Percentiles rank a stretch among this genome's conserved stretches.
Conservation (phyloP, 2,797 vertebrate species). For the Sphenopsis melanotis region DNA sequence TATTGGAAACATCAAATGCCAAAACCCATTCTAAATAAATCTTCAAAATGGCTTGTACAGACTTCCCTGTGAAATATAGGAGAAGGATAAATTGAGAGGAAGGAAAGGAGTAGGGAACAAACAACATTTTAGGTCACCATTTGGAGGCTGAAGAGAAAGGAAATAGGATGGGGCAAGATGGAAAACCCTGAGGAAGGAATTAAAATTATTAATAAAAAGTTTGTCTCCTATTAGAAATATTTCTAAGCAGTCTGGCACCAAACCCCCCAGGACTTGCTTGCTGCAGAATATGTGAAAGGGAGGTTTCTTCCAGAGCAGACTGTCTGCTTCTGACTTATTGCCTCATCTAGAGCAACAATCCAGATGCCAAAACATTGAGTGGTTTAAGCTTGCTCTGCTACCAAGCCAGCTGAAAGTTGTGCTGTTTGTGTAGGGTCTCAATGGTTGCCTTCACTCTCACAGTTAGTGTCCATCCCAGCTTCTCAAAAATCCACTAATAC, state of each 20-base stretch:
- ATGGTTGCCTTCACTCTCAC: neutral
- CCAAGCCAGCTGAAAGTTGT: neutral
- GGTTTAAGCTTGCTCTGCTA: neutral
- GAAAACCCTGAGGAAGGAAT: constrained; percentile 3
- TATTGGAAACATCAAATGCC: neutral
- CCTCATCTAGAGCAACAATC: neutral
- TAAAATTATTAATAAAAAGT: constrained; percentile 7
- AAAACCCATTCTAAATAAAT: constrained; percentile 20
- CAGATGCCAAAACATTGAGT: neutral
- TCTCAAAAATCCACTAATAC: neutral
- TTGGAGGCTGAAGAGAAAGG: neutral
- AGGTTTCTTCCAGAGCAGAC: constrained; percentile 26
- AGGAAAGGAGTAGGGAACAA: constrained; percentile 15
- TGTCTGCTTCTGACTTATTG: constrained; percentile 1
- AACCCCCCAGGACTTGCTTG: neutral
- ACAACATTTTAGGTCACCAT: neutral
- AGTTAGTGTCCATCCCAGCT: neutral
- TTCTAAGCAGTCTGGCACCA: constrained; percentile 1
- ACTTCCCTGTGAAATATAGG: neutral
- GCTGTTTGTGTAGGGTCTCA: neutral
- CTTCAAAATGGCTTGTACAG: neutral
- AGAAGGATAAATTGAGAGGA: neutral
- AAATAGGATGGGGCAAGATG: neutral
- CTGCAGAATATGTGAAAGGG: neutral
- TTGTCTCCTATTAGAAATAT: constrained; percentile 19